Percentiles rank a stretch among this genome's conserved stretches.
Conservation (phyloP, 2,888 invertebrate species). For the Caenorhabditis parvicauda region DNA sequence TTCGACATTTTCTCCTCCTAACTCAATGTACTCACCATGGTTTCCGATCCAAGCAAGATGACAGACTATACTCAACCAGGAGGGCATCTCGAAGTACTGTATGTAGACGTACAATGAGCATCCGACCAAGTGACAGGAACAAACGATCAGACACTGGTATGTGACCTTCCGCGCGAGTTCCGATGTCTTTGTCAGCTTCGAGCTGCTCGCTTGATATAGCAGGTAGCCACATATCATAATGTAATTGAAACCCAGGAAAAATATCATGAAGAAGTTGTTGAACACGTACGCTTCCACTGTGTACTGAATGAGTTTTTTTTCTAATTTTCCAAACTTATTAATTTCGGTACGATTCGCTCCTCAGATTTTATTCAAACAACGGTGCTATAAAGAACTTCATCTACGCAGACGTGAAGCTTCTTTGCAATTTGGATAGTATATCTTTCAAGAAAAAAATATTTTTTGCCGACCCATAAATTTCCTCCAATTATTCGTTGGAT, state of each 20-base stretch:
- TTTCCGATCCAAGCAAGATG: slow-evolving; percentile 37
- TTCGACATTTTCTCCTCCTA: background rate
- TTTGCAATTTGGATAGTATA: too few relatives aligned
- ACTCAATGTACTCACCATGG: slow-evolving; percentile 13
- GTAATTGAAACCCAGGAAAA: slow-evolving; percentile 20
- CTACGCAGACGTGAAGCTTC: too few relatives aligned
- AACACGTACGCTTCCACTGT: slow-evolving; percentile 26
- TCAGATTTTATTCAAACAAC: too few relatives aligned
- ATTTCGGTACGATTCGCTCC: too few relatives aligned
- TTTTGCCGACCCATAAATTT: too few relatives aligned
- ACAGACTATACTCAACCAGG: slow-evolving; percentile 17
- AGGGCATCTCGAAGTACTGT: slow-evolving; percentile 28
- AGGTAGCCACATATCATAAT: slow-evolving; percentile 19
- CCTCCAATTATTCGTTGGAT: too few relatives aligned
- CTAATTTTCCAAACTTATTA: background rate
- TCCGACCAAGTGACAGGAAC: slow-evolving; percentile 28
- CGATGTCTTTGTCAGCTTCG: slow-evolving; percentile 8
- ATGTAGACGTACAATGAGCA: slow-evolving; percentile 32
- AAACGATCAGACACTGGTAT: slow-evolving; percentile 22
- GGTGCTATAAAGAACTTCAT: too few relatives aligned
- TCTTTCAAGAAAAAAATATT: too few relatives aligned
- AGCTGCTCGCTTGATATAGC: slow-evolving; percentile 10
- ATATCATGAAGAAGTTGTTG: slow-evolving; percentile 28
- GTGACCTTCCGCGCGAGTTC: slow-evolving; percentile 12
- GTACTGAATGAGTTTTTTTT: slow-evolving; percentile 10